A percentile compares a stretch with the other conserved stretches of the same genome.
Conservation (phyloP, 2,797 vertebrate genomes). For the Manis javanica region DNA sequence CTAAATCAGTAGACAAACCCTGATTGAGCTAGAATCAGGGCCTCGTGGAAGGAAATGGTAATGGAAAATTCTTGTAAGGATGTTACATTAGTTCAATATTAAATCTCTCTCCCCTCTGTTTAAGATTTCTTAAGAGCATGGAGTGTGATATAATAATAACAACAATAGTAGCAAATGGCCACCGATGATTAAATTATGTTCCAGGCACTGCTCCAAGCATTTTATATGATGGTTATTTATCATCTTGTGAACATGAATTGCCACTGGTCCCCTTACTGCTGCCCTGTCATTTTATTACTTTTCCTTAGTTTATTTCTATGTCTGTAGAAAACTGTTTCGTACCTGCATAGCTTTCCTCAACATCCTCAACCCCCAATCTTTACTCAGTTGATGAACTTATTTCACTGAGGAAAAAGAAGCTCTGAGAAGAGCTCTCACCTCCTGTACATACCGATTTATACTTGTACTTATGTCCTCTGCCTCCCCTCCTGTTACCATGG, state of each 20-base stretch:
- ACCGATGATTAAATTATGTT: background rate
- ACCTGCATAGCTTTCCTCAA: background rate
- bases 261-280: background rate
- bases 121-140: background rate
- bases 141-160: background rate
- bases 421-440: background rate
- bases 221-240: background rate
- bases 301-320: background rate
- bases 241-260: background rate
- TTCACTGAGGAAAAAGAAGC: background rate
- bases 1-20: background rate
- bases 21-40: background rate
- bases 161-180: background rate
- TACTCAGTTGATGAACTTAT: background rate
- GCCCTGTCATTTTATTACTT: background rate
- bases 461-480: background rate
- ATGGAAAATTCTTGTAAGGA: constrained; percentile 17
- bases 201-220: background rate
- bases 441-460: rapidly evolving
- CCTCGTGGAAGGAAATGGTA: background rate
- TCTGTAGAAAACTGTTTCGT: background rate
- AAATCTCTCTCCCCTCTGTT: background rate
- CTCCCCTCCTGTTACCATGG: rapidly evolving
- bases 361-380: background rate
- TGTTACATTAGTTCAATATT: background rate